Evolutionary conservation across 2,113 vertebrate genomes (phyloP).

Genomic region (Odocoileus virginianus): DNA sequence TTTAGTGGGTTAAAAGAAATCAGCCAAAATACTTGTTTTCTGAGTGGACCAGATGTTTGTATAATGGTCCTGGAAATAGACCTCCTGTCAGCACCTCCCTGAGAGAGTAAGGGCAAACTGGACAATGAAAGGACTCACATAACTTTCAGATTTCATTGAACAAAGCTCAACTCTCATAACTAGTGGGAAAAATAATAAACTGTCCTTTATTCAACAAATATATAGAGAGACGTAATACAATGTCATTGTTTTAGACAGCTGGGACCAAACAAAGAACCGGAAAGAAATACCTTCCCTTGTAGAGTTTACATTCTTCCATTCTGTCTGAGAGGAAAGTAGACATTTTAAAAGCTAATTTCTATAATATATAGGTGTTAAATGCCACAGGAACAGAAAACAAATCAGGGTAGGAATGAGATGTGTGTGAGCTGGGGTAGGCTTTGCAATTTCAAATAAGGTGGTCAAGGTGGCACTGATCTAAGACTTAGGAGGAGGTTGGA

Average conservation of each 20-base stretch:
- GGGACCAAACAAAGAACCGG: neutral
- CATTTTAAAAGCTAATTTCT: neutral
- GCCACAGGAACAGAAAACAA: neutral
- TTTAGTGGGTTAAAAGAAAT: neutral
- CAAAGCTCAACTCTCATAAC: neutral
- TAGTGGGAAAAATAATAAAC: neutral
- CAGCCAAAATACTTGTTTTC: neutral
- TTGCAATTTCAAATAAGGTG: neutral
- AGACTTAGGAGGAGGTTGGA: neutral
- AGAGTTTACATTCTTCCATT: neutral
- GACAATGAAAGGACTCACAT: neutral
- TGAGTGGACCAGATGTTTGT: neutral
- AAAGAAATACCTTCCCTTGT: neutral
- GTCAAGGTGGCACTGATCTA: neutral
- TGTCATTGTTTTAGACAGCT: neutral
- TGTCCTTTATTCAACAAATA: neutral
- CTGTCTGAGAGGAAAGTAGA: neutral
- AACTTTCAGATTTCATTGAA: neutral
- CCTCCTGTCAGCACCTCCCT: neutral
- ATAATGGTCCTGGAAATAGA: neutral
- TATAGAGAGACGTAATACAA: neutral
- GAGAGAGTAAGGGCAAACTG: neutral
- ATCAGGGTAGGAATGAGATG: neutral
- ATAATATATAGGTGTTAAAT: neutral
- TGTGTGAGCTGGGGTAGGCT: too few relatives aligned